phyloP scores from a whole-genome alignment of 2,888 invertebrate species.

The Mesochorus sp. region DNA sequence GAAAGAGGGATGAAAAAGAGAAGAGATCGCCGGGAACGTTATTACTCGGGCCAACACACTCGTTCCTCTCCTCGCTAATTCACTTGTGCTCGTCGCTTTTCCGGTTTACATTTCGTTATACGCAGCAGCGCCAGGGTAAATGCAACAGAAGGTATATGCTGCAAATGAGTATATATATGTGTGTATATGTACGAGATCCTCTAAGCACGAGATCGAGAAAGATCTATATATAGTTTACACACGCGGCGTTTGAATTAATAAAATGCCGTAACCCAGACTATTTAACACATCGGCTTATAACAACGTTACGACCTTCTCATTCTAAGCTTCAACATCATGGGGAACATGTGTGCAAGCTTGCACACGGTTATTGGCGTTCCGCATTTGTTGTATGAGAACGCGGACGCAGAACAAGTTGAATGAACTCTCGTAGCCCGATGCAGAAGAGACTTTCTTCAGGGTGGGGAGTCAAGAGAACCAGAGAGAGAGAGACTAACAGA shows the following conservation, averaged over 20 bases:
- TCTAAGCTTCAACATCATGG: background rate
- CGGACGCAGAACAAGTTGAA: constrained; percentile 60
- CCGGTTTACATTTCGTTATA: constrained; percentile 76
- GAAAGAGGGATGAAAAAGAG: constrained; percentile 48
- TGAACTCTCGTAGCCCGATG: constrained; percentile 60
- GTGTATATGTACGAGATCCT: background rate
- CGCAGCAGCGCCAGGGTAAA: constrained; percentile 47
- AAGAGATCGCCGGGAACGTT: constrained; percentile 63
- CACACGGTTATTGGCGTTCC: constrained; percentile 49
- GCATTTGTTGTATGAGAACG: constrained; percentile 61
- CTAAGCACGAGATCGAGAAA: constrained; percentile 11
- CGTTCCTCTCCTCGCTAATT: constrained; percentile 73
- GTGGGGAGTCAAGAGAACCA: constrained; percentile 7
- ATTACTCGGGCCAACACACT: constrained; percentile 23
- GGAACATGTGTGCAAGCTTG: constrained; percentile 40
- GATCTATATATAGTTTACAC: background rate
- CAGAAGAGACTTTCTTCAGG: constrained; percentile 44
- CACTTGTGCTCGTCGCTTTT: constrained; percentile 75
- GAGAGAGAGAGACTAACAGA: background rate
- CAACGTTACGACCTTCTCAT: background rate
- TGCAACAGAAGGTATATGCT: constrained; percentile 31
- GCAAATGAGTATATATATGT: background rate
- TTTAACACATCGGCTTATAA: background rate
- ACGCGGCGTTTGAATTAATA: background rate
- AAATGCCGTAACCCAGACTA: background rate